These are phyloP conservation scores for Phymastichus coffea DNA, from an alignment of 1,140 invertebrate genomes.

Conservation along the genomic window DNA sequence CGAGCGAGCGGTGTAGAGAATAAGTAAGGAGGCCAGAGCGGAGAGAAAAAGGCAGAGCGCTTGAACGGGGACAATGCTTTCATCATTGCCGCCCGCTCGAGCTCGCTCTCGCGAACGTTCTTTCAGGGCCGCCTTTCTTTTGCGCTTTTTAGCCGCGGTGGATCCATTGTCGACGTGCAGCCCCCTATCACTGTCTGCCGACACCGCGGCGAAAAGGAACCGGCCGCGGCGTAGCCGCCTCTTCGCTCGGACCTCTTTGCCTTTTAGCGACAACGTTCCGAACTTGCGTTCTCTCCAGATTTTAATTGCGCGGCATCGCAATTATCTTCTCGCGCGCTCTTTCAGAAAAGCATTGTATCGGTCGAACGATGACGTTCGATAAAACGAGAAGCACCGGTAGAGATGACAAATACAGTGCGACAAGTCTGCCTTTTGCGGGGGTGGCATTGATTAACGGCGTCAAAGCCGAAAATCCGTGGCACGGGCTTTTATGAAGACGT, in stretches of 20 bases:
- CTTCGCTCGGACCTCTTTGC: not conserved
- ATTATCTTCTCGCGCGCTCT: too few species aligned
- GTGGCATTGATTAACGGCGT: too few species aligned
- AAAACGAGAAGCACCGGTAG: too few species aligned
- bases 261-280: not conserved
- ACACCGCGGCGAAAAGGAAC: conserved; percentile 19
- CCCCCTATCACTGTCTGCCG: conserved; percentile 43
- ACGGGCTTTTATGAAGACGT: conserved; percentile 47
- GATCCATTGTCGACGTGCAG: conserved; percentile 48
- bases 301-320: not conserved
- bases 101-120: conserved; percentile 48
- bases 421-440: too few species aligned
- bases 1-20: not conserved
- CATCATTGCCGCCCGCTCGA: conserved; percentile 50
- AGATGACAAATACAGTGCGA: too few species aligned
- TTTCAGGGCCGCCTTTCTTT: conserved; percentile 37
- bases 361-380: too few species aligned
- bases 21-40: not conserved
- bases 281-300: not conserved
- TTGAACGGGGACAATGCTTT: conserved; percentile 56
- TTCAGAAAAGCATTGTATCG: not conserved
- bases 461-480: not conserved
- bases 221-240: conserved; percentile 14
- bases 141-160: conserved; percentile 49
- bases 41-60: conserved; percentile 30